Base-by-base conservation (phyloP, 2,888 invertebrate species). In the Piscicola geometra region DNA sequence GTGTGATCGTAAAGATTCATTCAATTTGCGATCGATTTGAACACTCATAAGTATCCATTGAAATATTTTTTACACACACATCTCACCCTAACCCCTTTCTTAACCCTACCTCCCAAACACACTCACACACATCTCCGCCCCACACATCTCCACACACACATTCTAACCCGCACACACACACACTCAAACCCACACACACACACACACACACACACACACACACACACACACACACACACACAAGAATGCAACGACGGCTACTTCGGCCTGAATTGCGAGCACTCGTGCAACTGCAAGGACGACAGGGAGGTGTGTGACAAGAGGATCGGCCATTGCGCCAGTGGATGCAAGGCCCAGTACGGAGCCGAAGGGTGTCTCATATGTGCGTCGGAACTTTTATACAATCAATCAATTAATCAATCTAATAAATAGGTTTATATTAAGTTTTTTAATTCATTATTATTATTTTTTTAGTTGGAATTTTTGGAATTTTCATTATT, bases 211-310 rank as follows among this genome's bases (percentile, higher is more conserved):
- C 25, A 33, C n/a, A 56, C 60, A 25, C 60, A 56, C 41, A 41
- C 41, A 41, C 41, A 41, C n/a, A n/a, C n/a, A 41, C 41, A 41
- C 41, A 41, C 41, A 41, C 41, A 41, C 41, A 41, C 41, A 41
- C 41, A 80, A 83, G 84, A 81, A 68, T 84, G 84, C 73, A 82
- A 82, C 0, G 77, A 81, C 30, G 82, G 83, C 15, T 76, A 81
- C 47, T 84, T 82, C 76, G 84, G 84, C 2, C 78, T 81, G 73
- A 83, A 83, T 78, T 84, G 84, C 79, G 81, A 80, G 74, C 81
- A 80, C 73, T 81, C 82, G 50, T 84, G 84, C 68, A 83, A 83
- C 76, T 84, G 84, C 78, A 75, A 76, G 47, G 81, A 82, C 76
- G 75, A 75, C 21, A 77, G 78, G 2, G 83, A 84, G 75, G 81